A percentile compares a stretch with the other conserved stretches of the same genome.
Evolutionary conservation across 2,113 vertebrate species (phyloP).

Genomic region (Chlamydotis undulata): DNA sequence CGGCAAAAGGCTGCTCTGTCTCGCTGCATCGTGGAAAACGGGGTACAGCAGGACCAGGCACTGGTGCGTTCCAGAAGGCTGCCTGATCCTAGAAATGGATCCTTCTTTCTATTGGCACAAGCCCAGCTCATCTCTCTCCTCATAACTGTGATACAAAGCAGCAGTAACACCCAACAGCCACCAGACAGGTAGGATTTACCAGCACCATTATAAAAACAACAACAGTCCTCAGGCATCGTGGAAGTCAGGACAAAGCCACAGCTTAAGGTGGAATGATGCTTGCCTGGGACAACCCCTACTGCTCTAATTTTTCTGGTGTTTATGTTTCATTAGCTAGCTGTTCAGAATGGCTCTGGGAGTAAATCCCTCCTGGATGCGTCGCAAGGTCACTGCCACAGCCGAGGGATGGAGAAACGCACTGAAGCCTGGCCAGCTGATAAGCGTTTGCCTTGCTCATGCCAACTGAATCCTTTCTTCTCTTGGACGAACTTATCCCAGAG

Average conservation of each 20-base stretch:
- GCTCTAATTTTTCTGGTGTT: constrained; percentile 5
- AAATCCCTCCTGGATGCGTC: constrained; percentile 25
- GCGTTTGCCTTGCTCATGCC: constrained; percentile 21
- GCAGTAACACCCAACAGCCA: background rate
- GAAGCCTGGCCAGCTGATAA: constrained; percentile 25
- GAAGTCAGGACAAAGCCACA: background rate
- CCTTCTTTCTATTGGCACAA: background rate
- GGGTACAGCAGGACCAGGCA: background rate
- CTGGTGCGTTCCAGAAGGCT: background rate
- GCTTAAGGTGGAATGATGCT: background rate
- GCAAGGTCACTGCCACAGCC: constrained; percentile 38
- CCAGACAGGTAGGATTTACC: background rate
- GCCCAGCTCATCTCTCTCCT: background rate
- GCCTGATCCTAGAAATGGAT: background rate
- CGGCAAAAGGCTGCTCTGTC: background rate
- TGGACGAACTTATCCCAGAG: constrained; percentile 18
- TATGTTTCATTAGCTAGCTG: constrained; percentile 19
- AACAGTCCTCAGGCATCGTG: background rate
- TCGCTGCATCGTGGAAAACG: rapidly evolving
- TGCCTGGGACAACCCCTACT: background rate
- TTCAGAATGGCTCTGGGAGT: background rate
- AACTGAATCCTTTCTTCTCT: constrained; percentile 32
- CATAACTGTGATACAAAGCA: background rate
- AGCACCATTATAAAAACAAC: background rate
- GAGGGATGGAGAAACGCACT: background rate